Percentiles rank a stretch among this genome's conserved stretches.
Conservation (phyloP, 2,888 invertebrate species). For the Mimumesa dahlbomi region DNA sequence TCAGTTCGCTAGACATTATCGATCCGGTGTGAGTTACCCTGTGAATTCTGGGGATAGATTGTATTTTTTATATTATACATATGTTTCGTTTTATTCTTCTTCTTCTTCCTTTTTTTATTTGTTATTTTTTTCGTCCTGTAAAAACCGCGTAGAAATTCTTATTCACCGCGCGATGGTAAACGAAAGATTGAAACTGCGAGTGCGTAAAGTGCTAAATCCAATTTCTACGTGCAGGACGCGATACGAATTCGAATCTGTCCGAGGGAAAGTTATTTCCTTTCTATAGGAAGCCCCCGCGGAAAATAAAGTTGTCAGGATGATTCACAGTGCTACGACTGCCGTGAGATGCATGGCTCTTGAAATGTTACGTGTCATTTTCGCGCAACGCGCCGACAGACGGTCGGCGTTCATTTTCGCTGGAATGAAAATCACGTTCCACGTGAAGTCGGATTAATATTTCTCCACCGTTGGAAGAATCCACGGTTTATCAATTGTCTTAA, state of each 20-base stretch:
- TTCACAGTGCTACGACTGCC: slow-evolving; percentile 27
- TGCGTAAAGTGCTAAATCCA: slow-evolving; percentile 62
- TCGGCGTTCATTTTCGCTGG: too few relatives aligned
- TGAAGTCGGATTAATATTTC: too few relatives aligned
- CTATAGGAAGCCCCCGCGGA: slow-evolving; percentile 40
- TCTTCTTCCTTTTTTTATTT: too few relatives aligned
- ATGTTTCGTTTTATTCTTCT: too few relatives aligned
- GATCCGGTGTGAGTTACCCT: too few relatives aligned
- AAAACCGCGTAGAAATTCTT: slow-evolving; percentile 26
- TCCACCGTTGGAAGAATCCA: too few relatives aligned
- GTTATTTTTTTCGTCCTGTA: too few relatives aligned
- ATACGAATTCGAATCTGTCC: slow-evolving; percentile 63
- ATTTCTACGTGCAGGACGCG: slow-evolving; percentile 49
- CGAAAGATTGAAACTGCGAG: slow-evolving; percentile 66
- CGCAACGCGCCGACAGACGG: neutral
- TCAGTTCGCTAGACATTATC: too few relatives aligned
- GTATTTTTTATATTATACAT: too few relatives aligned
- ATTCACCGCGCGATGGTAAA: slow-evolving; percentile 31
- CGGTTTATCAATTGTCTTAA: neutral
- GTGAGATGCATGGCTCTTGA: neutral
- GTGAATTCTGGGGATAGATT: too few relatives aligned
- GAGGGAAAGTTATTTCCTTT: slow-evolving; percentile 64
- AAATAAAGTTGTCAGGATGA: slow-evolving; percentile 34
- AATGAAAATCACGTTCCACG: too few relatives aligned
- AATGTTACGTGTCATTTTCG: neutral